A percentile compares a stretch with the other conserved stretches of the same genome.
These are phyloP conservation scores for Poecilia latipinna DNA, from an alignment of 2,113 vertebrate species.

Conservation along the genomic window DNA sequence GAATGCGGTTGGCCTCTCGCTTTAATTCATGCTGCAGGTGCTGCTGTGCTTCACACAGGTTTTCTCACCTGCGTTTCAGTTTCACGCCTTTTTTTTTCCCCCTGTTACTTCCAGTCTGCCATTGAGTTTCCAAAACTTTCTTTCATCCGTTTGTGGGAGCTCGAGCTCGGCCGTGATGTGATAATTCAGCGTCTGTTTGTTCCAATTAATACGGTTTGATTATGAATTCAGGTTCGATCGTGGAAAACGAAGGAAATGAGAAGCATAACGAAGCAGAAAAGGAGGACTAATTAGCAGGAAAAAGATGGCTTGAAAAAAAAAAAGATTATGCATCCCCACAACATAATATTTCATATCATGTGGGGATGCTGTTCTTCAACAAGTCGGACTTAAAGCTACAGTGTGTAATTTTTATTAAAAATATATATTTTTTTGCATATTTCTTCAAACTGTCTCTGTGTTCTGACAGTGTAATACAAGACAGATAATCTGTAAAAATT, in stretches of 20 bases:
- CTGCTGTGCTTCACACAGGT: constrained; percentile 13
- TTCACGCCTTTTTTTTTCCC: neutral
- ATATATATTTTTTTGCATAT: no score
- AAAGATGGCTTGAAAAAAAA: neutral
- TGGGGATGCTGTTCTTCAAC: no score
- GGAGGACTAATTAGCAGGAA: neutral
- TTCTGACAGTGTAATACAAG: no score
- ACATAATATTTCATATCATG: no score
- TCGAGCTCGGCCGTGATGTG: constrained; percentile 25
- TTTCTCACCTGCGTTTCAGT: constrained; percentile 12
- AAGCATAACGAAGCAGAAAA: constrained; percentile 15
- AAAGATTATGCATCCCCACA: neutral
- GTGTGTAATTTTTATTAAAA: no score
- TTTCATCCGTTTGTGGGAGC: neutral
- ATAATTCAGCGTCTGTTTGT: constrained; percentile 21
- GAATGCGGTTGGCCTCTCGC: constrained; percentile 7
- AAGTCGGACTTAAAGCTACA: no score
- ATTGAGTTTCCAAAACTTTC: neutral
- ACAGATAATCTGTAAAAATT: no score
- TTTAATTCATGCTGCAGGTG: constrained; percentile 11
- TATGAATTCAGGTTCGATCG: constrained; percentile 56
- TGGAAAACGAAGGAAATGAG: constrained; percentile 12
- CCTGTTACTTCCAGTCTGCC: no score
- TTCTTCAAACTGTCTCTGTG: no score
- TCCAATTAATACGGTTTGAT: constrained; percentile 58